Evolutionary conservation across 2,113 vertebrate species (phyloP).

Genomic region (Scophthalmus maximus): DNA sequence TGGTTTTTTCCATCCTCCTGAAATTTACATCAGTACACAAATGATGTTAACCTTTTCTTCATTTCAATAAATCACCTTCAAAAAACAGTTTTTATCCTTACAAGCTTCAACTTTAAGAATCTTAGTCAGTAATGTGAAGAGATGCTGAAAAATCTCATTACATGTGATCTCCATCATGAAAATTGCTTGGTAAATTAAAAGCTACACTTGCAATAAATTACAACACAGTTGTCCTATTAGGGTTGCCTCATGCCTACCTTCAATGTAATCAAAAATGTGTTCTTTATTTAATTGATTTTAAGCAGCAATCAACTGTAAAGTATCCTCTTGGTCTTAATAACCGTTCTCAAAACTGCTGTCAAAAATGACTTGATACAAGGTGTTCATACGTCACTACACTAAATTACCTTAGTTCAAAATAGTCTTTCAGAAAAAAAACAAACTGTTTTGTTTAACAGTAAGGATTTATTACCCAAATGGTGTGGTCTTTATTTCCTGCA

Average conservation of each 20-base stretch:
- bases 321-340: constrained; percentile 11
- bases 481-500: constrained; percentile 14
- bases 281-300: neutral
- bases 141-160: neutral
- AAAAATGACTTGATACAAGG: neutral
- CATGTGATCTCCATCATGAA: neutral
- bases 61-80: too few relatives aligned
- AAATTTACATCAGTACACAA: too few relatives aligned
- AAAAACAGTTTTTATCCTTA: too few relatives aligned
- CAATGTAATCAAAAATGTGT: constrained; percentile 7
- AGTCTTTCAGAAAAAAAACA: too few relatives aligned
- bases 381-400: neutral
- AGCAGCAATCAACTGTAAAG: constrained; percentile 16
- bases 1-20: too few relatives aligned
- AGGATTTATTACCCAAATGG: constrained; percentile 28
- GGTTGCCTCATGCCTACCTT: neutral
- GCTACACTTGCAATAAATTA: neutral
- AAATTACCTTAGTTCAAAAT: constrained; percentile 1
- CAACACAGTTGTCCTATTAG: neutral
- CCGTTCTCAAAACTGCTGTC: neutral
- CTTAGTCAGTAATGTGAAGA: too few relatives aligned
- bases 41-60: too few relatives aligned
- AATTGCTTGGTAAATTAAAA: constrained; percentile 19
- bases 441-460: neutral
- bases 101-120: too few relatives aligned